Evolutionary conservation across 1,140 invertebrate genomes (phyloP), one percentile per base, ranked within the genome.

Genomic region (Odontomachus brunneus): DNA sequence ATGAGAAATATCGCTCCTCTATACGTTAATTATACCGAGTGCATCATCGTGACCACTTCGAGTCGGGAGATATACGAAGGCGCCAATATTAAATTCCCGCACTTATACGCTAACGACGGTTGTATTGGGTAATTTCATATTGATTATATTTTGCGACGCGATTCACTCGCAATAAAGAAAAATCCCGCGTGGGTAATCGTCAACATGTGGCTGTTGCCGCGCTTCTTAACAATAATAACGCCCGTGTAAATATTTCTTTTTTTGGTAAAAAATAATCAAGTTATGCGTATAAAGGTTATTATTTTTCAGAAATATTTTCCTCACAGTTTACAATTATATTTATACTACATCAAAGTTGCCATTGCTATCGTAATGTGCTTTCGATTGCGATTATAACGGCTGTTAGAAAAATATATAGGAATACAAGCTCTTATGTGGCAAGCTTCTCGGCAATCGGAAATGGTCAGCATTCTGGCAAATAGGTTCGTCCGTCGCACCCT

Each of bases 1-100:
- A 66, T 44, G 86, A 87, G 85, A 88, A 87, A 81, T 87, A 88
- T 88, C 63, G 82, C 72, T 81, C 75, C 82, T 87, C 82, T 75
- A 74, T 74, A 71, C 85, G 86, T 71, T 88, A 88, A 88, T 88
- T 88, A 87, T 84, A 88, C 85, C 74, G 38, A 80, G 72, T 83
- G 53, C 74, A 87, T 84, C 85, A 84, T 87, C 82, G 60, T 29
- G 53, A 38, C 62, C 51, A 53, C 81, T 86, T 55, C 44, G 62
- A 33, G 65, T 14, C 80, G 22, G 62, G 12, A 55, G 76, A 73
- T 38, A 12, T 72, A 66, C 48, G 29, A 22, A 83, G 62, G 69
- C 82, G 73, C 62, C 82, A 62, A 84, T 84, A 84, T 78, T 87
- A 71, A 84, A 88, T 88, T 86, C 62, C 67, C 73, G 17, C 81